These are phyloP conservation scores for Lampris incognitus DNA, from an alignment of 2,113 vertebrate species.

Conservation along the genomic window DNA sequence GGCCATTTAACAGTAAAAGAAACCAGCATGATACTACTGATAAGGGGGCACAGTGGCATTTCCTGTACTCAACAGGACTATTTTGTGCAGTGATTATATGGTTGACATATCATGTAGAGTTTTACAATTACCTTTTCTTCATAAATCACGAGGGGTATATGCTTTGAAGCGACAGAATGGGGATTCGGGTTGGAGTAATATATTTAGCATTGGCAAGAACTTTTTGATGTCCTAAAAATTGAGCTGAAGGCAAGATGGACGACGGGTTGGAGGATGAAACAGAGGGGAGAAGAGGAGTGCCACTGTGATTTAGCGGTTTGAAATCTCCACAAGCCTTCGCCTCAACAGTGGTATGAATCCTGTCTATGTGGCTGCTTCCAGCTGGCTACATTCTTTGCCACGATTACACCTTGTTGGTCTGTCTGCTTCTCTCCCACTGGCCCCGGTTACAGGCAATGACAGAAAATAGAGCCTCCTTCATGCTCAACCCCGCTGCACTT, in stretches of 20 bases:
- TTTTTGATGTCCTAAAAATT: conserved; percentile 43
- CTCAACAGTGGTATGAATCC: conserved; percentile 30
- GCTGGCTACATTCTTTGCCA: conserved; percentile 35
- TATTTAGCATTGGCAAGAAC: conserved; percentile 43
- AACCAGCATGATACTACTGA: conserved; percentile 56
- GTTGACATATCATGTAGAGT: conserved; percentile 63
- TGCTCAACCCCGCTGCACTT: not conserved
- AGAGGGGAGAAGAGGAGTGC: conserved; percentile 26
- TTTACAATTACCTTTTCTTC: conserved; percentile 63
- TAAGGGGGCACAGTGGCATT: conserved; percentile 57
- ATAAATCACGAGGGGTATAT: conserved; percentile 61
- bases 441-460: conserved; percentile 6
- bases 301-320: conserved; percentile 55
- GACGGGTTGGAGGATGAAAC: not conserved
- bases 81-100: conserved; percentile 69
- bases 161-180: conserved; percentile 45
- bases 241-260: conserved; percentile 25
- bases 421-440: conserved; percentile 19
- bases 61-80: conserved; percentile 56
- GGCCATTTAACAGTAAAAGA: conserved; percentile 28
- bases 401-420: conserved; percentile 42
- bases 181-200: conserved; percentile 51
- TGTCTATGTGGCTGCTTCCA: conserved; percentile 33
- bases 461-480: conserved; percentile 13
- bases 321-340: conserved; percentile 47